Conservation (phyloP, 2,113 vertebrate genomes). For the Phocoena sinus region DNA sequence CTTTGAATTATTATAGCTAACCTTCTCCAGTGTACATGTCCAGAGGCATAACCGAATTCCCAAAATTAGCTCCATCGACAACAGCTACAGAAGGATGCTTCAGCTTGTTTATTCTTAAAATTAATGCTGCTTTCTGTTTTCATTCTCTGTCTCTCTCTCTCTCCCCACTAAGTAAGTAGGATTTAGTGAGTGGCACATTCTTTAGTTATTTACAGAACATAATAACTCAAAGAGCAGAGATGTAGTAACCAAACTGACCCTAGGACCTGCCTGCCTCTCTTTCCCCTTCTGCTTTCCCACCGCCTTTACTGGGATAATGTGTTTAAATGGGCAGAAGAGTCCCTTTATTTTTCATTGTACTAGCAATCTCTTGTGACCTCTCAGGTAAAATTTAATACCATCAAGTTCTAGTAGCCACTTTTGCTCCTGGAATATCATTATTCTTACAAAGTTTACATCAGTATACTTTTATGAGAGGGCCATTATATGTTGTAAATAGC, state of each 20-base stretch:
- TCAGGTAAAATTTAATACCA: slow-evolving; percentile 10
- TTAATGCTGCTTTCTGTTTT: not conserved
- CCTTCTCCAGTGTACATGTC: not conserved
- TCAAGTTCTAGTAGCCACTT: not conserved
- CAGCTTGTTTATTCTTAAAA: not conserved
- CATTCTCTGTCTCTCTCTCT: not conserved
- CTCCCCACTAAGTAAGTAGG: not conserved
- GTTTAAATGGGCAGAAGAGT: not conserved
- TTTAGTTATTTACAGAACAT: not conserved
- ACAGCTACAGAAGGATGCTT: not conserved
- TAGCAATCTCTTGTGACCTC: not conserved
- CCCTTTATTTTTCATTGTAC: not conserved
- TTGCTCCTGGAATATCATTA: not conserved
- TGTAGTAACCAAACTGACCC: not conserved
- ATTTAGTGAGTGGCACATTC: not conserved
- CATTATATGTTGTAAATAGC: not conserved
- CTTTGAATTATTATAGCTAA: slow-evolving; percentile 37
- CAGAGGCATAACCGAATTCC: slow-evolving; percentile 41
- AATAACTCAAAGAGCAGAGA: not conserved
- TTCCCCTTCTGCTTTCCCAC: not conserved
- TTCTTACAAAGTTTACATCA: slow-evolving; percentile 35
- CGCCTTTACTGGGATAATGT: not conserved
- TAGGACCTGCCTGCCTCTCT: not conserved
- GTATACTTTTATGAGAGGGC: slow-evolving; percentile 6
- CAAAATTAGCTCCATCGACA: not conserved